Conservation (phyloP, 2,888 invertebrate genomes). For the Labia minor region DNA sequence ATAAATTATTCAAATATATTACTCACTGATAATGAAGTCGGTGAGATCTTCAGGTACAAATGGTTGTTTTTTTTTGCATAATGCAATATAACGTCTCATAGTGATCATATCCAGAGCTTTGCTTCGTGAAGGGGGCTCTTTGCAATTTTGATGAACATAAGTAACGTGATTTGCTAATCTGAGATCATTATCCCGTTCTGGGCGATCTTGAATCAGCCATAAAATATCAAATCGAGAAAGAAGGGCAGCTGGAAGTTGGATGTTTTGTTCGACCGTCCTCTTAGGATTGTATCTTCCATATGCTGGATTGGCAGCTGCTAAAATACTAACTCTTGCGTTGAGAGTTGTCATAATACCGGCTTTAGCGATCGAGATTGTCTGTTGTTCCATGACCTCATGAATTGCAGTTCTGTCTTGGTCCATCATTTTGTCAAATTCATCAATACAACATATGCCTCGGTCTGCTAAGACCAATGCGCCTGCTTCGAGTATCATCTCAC, state of each 20-base stretch:
- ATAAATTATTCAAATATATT: conserved; percentile 6
- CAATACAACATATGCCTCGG: conserved; percentile 96
- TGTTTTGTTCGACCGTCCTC: conserved; percentile 89
- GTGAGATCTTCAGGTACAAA: conserved; percentile 75
- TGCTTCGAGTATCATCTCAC: conserved; percentile 94
- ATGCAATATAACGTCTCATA: conserved; percentile 83
- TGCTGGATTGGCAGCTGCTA: conserved; percentile 98
- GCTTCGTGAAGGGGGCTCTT: conserved; percentile 68
- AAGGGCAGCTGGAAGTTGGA: conserved; percentile 93
- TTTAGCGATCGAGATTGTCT: conserved; percentile 99
- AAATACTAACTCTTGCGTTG: conserved; percentile 93
- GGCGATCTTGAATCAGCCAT: conserved; percentile 82
- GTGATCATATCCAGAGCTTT: conserved; percentile 81
- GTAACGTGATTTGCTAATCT: conserved; percentile 93
- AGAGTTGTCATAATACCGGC: conserved; percentile 97
- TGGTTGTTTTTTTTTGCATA: conserved; percentile 84
- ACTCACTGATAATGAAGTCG: conserved; percentile 69
- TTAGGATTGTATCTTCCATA: conserved; percentile 97
- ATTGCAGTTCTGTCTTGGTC: conserved; percentile 90
- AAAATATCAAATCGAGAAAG: conserved; percentile 91
- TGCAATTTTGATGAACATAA: conserved; percentile 86
- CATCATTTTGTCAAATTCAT: conserved; percentile 99
- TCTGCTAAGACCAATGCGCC: conserved; percentile 95
- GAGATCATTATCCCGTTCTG: conserved; percentile 55
- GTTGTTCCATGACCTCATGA: conserved; percentile 99